Percentiles rank a stretch among this genome's conserved stretches.
Conservation (phyloP, 2,888 invertebrate species). For the Chironomus riparius region DNA sequence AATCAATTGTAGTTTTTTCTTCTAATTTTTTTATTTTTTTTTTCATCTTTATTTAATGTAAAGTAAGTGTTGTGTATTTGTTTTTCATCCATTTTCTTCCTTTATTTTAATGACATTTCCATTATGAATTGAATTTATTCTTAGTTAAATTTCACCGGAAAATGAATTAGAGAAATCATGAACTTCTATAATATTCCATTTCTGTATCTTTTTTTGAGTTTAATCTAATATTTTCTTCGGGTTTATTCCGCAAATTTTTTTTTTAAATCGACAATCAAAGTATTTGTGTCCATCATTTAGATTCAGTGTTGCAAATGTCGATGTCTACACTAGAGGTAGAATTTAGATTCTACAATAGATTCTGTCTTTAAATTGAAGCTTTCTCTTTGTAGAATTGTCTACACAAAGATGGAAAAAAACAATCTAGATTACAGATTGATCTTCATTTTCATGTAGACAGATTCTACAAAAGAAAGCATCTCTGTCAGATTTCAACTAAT, state of each 20-base stretch:
- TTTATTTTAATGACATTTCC: neutral
- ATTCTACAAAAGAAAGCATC: no score
- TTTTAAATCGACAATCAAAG: neutral
- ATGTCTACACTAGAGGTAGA: no score
- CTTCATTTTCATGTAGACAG: no score
- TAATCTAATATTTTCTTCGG: neutral
- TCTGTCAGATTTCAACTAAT: no score
- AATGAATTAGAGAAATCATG: neutral
- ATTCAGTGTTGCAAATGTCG: no score
- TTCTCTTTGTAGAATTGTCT: no score
- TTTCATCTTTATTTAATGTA: constrained; percentile 36
- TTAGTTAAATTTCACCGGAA: neutral
- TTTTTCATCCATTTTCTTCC: neutral
- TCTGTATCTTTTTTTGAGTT: neutral
- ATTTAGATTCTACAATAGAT: no score
- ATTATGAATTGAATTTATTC: neutral
- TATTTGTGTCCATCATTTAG: neutral
- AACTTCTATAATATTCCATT: neutral
- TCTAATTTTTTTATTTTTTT: constrained; percentile 4
- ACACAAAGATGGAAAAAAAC: no score
- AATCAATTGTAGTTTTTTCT: neutral
- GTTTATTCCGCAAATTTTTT: neutral
- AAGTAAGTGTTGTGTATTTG: constrained; percentile 37
- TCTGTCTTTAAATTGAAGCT: no score
- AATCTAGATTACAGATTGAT: no score